These are phyloP conservation scores for Corythaixoides concolor DNA, from an alignment of 2,113 vertebrate species.

Conservation along the genomic window DNA sequence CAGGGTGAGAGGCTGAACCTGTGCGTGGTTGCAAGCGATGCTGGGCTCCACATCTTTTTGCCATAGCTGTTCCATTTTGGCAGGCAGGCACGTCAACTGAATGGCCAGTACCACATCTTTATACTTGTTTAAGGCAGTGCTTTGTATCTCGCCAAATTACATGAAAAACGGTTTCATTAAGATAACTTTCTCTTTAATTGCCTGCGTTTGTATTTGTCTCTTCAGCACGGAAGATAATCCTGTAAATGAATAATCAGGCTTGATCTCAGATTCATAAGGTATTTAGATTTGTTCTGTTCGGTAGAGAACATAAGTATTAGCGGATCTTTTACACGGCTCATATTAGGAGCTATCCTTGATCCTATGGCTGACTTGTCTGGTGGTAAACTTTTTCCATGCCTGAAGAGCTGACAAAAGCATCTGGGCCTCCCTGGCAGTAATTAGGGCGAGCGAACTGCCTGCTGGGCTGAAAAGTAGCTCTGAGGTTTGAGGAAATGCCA, in stretches of 20 bases:
- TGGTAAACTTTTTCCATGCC: conserved; percentile 51
- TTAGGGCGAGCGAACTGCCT: conserved; percentile 61
- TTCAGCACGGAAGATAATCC: not conserved
- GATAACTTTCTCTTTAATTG: not conserved
- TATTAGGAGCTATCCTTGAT: conserved; percentile 40
- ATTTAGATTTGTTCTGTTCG: conserved; percentile 31
- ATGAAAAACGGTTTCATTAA: not conserved
- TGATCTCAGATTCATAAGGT: conserved; percentile 34
- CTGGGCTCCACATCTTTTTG: not conserved
- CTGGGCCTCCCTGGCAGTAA: conserved; percentile 61
- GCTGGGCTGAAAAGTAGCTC: conserved; percentile 28
- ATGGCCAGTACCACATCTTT: not conserved
- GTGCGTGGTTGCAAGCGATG: not conserved
- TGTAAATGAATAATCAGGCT: conserved; percentile 4
- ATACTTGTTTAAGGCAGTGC: not conserved
- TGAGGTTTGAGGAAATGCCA: conserved; percentile 43
- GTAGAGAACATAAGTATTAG: conserved; percentile 27
- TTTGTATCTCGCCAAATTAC: not conserved
- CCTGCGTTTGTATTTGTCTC: not conserved
- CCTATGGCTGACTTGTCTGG: conserved; percentile 47
- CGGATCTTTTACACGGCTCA: not conserved
- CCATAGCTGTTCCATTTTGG: accelerated
- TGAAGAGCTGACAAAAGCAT: conserved; percentile 68
- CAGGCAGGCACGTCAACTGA: accelerated
- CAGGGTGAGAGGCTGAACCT: not conserved